A percentile compares a stretch with the other conserved stretches of the same genome.
These are phyloP conservation scores for Antechinus flavipes DNA, from an alignment of 2,113 vertebrate genomes.

Conservation along the genomic window DNA sequence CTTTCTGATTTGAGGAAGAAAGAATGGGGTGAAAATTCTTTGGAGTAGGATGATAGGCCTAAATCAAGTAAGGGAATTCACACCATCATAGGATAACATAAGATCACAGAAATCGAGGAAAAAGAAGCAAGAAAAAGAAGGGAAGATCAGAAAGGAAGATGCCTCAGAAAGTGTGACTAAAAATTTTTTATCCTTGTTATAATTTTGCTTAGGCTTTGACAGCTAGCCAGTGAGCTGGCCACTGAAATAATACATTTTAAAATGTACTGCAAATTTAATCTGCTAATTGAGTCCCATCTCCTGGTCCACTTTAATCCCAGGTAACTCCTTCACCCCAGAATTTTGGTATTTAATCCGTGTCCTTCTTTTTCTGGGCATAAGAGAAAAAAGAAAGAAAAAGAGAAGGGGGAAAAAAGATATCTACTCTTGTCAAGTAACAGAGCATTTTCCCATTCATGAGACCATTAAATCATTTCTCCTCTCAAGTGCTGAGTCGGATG, in stretches of 20 bases:
- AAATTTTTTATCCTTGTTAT: not conserved
- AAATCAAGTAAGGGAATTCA: not conserved
- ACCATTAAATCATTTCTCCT: constrained; percentile 55
- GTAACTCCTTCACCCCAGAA: not conserved
- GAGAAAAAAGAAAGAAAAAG: not conserved
- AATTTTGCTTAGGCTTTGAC: not conserved
- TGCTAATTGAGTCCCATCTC: not conserved
- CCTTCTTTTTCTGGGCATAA: not conserved
- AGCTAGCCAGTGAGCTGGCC: not conserved
- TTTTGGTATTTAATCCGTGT: not conserved
- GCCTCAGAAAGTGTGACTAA: not conserved
- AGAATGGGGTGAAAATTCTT: not conserved
- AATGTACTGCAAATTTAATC: not conserved
- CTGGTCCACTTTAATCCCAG: not conserved
- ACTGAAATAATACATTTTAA: not conserved
- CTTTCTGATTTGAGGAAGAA: not conserved
- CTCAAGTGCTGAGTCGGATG: constrained; percentile 64
- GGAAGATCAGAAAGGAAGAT: not conserved
- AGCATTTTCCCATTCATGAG: constrained; percentile 8
- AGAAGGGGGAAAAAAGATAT: not conserved
- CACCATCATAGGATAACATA: not conserved
- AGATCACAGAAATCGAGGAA: not conserved
- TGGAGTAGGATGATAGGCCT: not conserved
- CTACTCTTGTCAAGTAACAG: not conserved
- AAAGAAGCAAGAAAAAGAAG: not conserved